Base-by-base conservation (phyloP, 2,797 vertebrate species). In the Sorex maritimensis region DNA sequence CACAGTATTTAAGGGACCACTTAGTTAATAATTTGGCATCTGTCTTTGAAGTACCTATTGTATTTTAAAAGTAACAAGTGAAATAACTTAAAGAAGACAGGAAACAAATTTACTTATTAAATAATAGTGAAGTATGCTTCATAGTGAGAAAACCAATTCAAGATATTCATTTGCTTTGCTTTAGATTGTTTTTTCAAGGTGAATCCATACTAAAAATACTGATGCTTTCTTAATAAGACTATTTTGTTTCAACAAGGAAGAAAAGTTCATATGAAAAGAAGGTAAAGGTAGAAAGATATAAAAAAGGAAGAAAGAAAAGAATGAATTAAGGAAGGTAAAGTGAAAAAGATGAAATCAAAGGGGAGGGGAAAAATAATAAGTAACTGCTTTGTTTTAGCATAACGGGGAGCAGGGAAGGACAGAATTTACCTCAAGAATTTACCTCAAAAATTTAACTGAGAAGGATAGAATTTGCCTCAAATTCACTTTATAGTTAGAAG, bases 21-120 rank as follows among this genome's bases (percentile, higher is more conserved):
- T 81, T 87, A 58, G 28, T 86, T 58, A 88, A 17, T 91, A 72
- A 88, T 41, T 93, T 81, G 75, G 6, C 61, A 79, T 85, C 12
- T 82, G 67, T 23, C n/a, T 82, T 92, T 80, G 63, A 94, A 91
- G 80, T 90, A 41, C 0, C 28, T 58, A 13, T 38, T 83, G 6
- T 12, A 23, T 26, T 24, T 90, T 89, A 85, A 92, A 91, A 90
- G 41, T 65, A 67, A 34, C n/a, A 87, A 77, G 49, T 73, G 17
- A 94, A 88, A 78, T 30, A 23, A 0, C 23, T 41, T 41, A 10
- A 46, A 77, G 81, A 90, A 61, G 34, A 49, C 13, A 79, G 49
- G 72, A 86, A 88, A 79, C 52, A 11, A 46, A 65, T 77, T 90
- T 92, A 46, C 11, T 17, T 74, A 15, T 6, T 65, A 55, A 71